A percentile compares a stretch with the other conserved stretches of the same genome.
These are phyloP conservation scores for Dendroctonus ponderosae DNA, from an alignment of 1,140 invertebrate species.

Conservation along the genomic window DNA sequence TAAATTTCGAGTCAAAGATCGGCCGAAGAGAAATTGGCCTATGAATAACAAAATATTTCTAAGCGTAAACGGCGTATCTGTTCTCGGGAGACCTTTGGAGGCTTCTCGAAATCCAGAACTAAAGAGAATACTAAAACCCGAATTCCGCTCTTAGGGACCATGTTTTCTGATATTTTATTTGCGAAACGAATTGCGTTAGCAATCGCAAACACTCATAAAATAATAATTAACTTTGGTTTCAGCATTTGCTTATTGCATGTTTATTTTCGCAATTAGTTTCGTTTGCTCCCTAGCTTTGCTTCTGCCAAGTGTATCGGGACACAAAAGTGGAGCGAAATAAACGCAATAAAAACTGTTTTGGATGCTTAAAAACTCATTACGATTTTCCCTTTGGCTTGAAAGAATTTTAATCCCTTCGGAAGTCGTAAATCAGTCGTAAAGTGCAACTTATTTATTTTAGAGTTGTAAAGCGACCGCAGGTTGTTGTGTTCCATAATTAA, in stretches of 20 bases:
- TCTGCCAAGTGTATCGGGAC: too few relatives aligned
- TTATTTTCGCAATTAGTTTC: too few relatives aligned
- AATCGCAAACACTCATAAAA: too few relatives aligned
- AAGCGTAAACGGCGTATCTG: conserved; percentile 1
- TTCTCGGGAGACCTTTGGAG: conserved; percentile 4
- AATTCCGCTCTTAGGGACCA: conserved; percentile 1
- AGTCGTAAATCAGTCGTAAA: conserved; percentile 1
- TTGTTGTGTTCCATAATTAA: conserved; percentile 13
- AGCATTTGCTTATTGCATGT: too few relatives aligned
- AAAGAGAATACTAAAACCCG: conserved; percentile 2
- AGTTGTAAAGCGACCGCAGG: neutral
- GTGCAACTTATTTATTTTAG: neutral
- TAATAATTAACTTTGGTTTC: too few relatives aligned
- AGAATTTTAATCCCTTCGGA: conserved; percentile 1
- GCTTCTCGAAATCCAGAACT: conserved; percentile 5
- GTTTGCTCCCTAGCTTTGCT: too few relatives aligned
- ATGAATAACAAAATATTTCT: conserved; percentile 12
- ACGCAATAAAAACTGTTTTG: too few relatives aligned
- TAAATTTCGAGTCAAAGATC: too few relatives aligned
- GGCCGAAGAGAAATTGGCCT: conserved; percentile 4
- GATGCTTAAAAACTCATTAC: too few relatives aligned
- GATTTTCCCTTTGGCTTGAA: neutral
- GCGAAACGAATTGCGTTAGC: too few relatives aligned
- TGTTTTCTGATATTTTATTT: too few relatives aligned
- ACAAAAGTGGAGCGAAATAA: too few relatives aligned